Evolutionary conservation across 2,888 invertebrate species (phyloP).

Genomic region (Eumacrocentrus americanus): DNA sequence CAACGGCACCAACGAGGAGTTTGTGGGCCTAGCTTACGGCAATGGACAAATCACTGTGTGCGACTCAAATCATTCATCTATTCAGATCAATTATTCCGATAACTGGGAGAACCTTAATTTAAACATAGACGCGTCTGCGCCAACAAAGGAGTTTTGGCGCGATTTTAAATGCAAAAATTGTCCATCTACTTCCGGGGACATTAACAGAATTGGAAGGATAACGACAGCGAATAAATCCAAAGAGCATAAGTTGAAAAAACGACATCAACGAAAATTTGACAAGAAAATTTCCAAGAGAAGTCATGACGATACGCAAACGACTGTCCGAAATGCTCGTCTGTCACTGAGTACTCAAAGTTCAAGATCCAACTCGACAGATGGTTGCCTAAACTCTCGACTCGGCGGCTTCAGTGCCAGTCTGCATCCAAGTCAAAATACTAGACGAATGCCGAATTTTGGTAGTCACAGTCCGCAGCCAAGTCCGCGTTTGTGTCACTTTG

Average conservation of each 20-base stretch:
- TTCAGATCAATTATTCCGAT: conserved; percentile 57
- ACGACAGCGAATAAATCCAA: conserved; percentile 39
- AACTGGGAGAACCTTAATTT: conserved; percentile 59
- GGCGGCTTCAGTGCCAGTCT: conserved; percentile 53
- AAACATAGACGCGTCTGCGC: conserved; percentile 44
- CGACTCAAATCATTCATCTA: conserved; percentile 53
- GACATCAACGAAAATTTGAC: conserved; percentile 52
- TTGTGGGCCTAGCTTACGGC: conserved; percentile 57
- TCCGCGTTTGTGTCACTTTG: conserved; percentile 57
- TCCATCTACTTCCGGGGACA: conserved; percentile 47
- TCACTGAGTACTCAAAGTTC: conserved; percentile 55
- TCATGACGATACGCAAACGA: conserved; percentile 33
- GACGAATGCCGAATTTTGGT: conserved; percentile 58
- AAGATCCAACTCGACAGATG: conserved; percentile 56
- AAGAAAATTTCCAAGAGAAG: conserved; percentile 37
- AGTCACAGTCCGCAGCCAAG: conserved; percentile 56
- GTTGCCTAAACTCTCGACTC: conserved; percentile 51
- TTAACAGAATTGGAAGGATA: conserved; percentile 50
- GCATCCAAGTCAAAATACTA: conserved; percentile 57
- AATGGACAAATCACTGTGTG: conserved; percentile 56
- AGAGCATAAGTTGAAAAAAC: conserved; percentile 48
- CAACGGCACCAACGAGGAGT: conserved; percentile 57
- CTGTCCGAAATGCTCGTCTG: conserved; percentile 22
- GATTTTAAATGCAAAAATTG: conserved; percentile 57
- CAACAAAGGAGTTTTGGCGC: conserved; percentile 54